A percentile compares a stretch with the other conserved stretches of the same genome.
phyloP scores from a whole-genome alignment of 1,140 invertebrate species.

The Drosophila nasuta region DNA sequence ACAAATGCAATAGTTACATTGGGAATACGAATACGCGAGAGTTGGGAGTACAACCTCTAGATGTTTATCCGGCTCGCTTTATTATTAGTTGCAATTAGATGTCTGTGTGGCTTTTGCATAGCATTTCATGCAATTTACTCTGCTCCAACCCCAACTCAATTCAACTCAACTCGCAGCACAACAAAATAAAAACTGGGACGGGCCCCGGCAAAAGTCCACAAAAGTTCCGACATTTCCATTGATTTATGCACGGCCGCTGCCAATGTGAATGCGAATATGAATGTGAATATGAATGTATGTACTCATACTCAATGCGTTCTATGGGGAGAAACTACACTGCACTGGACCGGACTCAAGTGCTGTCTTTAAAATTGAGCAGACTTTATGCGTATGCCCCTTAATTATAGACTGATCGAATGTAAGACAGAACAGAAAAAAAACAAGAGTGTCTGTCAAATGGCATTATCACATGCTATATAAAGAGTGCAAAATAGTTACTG shows the following conservation, averaged over 20 bases:
- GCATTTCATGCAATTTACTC: constrained; percentile 69
- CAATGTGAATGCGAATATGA: constrained; percentile 9
- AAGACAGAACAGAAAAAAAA: not conserved
- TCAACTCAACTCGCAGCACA: not conserved
- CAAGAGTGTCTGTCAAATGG: constrained; percentile 3
- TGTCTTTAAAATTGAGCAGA: not conserved
- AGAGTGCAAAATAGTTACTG: not conserved
- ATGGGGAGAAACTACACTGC: constrained; percentile 9
- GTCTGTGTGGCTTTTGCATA: constrained; percentile 70
- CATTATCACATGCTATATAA: not conserved
- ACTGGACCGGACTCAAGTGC: not conserved
- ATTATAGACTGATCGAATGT: constrained; percentile 11
- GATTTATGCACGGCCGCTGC: constrained; percentile 51
- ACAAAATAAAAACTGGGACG: constrained; percentile 10
- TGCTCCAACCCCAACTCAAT: not conserved
- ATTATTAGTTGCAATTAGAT: constrained; percentile 84
- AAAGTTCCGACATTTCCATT: constrained; percentile 42
- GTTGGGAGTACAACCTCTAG: constrained; percentile 37
- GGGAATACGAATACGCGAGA: constrained; percentile 2
- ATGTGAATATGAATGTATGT: constrained; percentile 8
- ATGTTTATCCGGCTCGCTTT: constrained; percentile 72
- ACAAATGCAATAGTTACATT: not conserved
- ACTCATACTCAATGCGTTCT: not conserved
- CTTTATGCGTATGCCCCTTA: constrained; percentile 4
- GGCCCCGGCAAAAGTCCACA: constrained; percentile 2